Conservation (phyloP, 1,140 invertebrate genomes). For the Scaptomyza graminum region DNA sequence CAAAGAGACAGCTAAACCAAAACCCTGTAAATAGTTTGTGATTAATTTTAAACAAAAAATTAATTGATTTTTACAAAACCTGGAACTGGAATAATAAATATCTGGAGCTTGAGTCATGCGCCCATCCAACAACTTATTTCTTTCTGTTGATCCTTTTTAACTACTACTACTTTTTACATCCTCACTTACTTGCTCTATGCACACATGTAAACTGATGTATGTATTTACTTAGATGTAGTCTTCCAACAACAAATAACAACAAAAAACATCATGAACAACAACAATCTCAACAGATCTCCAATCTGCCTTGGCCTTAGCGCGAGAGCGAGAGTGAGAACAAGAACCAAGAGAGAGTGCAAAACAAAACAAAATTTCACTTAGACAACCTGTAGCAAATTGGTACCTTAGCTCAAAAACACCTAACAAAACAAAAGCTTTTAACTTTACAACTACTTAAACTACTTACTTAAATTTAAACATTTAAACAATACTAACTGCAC, state of each 20-base stretch:
- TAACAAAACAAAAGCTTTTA: slow-evolving; percentile 63
- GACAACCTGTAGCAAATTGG: slow-evolving; percentile 75
- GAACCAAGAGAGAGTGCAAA: slow-evolving; percentile 36
- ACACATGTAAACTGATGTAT: slow-evolving; percentile 18
- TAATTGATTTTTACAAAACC: too few species aligned
- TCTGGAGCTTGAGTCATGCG: background rate
- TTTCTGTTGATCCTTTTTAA: slow-evolving; percentile 11
- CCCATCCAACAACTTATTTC: background rate
- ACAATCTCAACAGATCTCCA: slow-evolving; percentile 30
- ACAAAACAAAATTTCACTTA: slow-evolving; percentile 36
- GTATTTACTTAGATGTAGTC: slow-evolving; percentile 69
- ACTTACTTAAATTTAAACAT: slow-evolving; percentile 1
- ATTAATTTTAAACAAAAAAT: background rate
- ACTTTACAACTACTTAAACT: slow-evolving; percentile 41
- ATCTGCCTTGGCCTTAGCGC: slow-evolving; percentile 23
- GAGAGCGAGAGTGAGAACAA: slow-evolving; percentile 17
- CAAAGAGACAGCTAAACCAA: background rate
- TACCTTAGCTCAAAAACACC: slow-evolving; percentile 73
- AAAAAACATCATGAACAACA: background rate
- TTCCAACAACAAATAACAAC: slow-evolving; percentile 56
- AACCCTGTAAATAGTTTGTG: slow-evolving; percentile 1
- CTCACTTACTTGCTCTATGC: slow-evolving; percentile 19
- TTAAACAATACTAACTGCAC: slow-evolving; percentile 32
- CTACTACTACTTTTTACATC: slow-evolving; percentile 8
- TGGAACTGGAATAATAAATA: slow-evolving; percentile 3